Evolutionary conservation across 2,888 invertebrate genomes (phyloP).

Genomic region (Ernsta delagoae): DNA sequence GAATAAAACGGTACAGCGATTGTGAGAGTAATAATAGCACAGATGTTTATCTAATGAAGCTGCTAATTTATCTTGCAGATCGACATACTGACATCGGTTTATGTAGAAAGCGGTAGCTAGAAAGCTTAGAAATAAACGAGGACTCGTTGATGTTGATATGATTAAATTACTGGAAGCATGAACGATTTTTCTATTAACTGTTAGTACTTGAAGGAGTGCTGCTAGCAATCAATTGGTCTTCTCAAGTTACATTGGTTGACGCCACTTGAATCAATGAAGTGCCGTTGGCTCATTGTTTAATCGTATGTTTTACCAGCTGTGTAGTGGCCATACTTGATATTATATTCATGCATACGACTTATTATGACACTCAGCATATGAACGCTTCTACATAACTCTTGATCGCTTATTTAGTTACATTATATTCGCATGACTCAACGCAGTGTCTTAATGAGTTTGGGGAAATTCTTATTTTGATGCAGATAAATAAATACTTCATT

Average conservation of each 20-base stretch:
- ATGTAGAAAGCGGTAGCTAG: slow-evolving; percentile 2
- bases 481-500: background rate
- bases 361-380: slow-evolving; percentile 39
- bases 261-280: slow-evolving; percentile 80
- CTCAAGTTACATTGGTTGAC: slow-evolving; percentile 69
- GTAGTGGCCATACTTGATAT: slow-evolving; percentile 58
- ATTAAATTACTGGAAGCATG: slow-evolving; percentile 26
- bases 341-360: slow-evolving; percentile 41
- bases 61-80: slow-evolving; percentile 28
- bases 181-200: slow-evolving; percentile 30
- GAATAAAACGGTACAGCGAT: slow-evolving; percentile 8
- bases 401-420: slow-evolving; percentile 15
- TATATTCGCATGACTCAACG: slow-evolving; percentile 11
- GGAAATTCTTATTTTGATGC: slow-evolving; percentile 14
- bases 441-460: slow-evolving; percentile 8
- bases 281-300: slow-evolving; percentile 79
- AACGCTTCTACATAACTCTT: background rate
- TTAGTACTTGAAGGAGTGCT: slow-evolving; percentile 8
- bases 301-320: slow-evolving; percentile 80
- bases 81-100: background rate
- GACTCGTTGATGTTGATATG: slow-evolving; percentile 6
- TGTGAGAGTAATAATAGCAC: slow-evolving; percentile 13
- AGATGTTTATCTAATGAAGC: slow-evolving; percentile 14
- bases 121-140: background rate
- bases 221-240: slow-evolving; percentile 56